Evolutionary conservation across 2,888 invertebrate species (phyloP), one percentile per base, ranked within the genome.

Genomic region (Drosophila melanosoma): DNA sequence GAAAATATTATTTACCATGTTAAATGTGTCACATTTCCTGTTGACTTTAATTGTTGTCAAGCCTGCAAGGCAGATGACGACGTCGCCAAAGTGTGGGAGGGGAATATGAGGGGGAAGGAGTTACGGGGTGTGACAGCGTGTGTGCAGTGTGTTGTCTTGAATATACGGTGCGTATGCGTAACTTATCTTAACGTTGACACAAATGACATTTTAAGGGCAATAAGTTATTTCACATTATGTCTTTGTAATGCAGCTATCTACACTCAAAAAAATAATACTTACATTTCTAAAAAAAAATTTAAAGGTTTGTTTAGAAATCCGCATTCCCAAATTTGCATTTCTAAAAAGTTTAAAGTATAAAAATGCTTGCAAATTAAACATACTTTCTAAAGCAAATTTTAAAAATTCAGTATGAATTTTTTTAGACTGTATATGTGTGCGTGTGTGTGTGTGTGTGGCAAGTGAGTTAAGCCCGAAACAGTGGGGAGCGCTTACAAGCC

Each of bases 191-290:
- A 76, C 91, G 91, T 90, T 90, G 91, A 87, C 87, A 90, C 76
- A 90, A 90, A 90, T 90, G 91, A 87, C 87, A 87, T 87, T 87
- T 90, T 87, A 87, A 87, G 87, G 87, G 90, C 90, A 87, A 87
- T 87, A 87, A 87, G 87, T 87, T 87, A 87, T 87, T 87, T 90
- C 89, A 77, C 91, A 87, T 90, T 90, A 87, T 87, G 88, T 81
- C 79, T 77, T 81, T 77, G 69, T 67, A 68, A 74, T 15, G 29
- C 20, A 20, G 15, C 45, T 32, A 45, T 29, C 42, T 29, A 36
- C 51, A 29, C 51, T 51, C 11, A 45, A 45, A 26, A 42, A 45
- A 29, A 29, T 15, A 12, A 7, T 12, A 15, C 45, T 20, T 20
- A 11, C 3, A 42, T 6, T 42, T 42, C 11, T 2, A 23, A 10